Conservation (phyloP, 1,140 invertebrate species). For the Aphelinus atriplicis region DNA sequence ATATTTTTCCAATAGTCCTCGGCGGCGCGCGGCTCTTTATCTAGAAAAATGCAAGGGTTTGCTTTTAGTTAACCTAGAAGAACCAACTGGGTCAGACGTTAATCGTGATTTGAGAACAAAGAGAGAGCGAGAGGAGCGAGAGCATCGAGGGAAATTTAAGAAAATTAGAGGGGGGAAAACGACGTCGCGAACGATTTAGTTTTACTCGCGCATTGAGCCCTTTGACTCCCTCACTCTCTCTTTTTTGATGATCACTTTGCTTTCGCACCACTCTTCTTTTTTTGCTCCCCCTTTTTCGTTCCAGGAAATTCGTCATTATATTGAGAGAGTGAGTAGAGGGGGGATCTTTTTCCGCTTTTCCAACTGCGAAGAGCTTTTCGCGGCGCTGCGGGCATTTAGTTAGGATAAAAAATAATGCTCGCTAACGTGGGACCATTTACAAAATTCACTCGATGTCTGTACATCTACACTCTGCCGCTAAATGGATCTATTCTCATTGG, state of each 20-base stretch:
- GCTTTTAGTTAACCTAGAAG: constrained; percentile 36
- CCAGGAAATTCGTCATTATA: too few relatives aligned
- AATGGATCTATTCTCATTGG: too few relatives aligned
- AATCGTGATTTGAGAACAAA: constrained; percentile 34
- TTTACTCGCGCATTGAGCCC: not conserved
- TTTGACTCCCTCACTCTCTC: too few relatives aligned
- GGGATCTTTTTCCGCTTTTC: too few relatives aligned
- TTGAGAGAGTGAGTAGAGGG: too few relatives aligned
- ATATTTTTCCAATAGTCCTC: constrained; percentile 37
- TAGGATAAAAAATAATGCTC: too few relatives aligned
- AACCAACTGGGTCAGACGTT: constrained; percentile 27
- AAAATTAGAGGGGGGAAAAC: not conserved
- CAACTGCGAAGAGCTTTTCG: too few relatives aligned
- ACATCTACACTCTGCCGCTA: too few relatives aligned
- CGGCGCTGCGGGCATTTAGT: too few relatives aligned
- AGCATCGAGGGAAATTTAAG: constrained; percentile 1
- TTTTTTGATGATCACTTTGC: constrained; percentile 1
- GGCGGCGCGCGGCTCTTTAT: constrained; percentile 20
- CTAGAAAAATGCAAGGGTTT: constrained; percentile 33
- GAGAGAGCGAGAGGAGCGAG: not conserved
- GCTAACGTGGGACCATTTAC: too few relatives aligned
- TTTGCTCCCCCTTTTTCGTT: not conserved
- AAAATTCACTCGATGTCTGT: too few relatives aligned
- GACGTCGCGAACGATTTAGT: not conserved
- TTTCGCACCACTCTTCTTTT: not conserved